Evolutionary conservation across 2,888 invertebrate species (phyloP).

Genomic region (Uropetala carovei): DNA sequence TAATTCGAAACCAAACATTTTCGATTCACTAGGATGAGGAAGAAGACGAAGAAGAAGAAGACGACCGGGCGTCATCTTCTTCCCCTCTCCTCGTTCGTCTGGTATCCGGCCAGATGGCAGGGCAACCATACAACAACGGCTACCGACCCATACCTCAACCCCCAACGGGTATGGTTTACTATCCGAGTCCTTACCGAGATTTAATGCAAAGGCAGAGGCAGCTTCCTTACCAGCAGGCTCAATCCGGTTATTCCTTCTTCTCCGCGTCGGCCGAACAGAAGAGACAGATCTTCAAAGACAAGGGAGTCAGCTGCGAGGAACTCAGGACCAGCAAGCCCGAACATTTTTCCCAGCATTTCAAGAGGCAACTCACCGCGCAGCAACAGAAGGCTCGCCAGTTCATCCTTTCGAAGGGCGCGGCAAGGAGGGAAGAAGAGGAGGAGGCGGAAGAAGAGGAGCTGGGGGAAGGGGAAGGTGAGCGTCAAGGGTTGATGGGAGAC

Average conservation of each 20-base stretch:
- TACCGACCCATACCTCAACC: slow-evolving; percentile 50
- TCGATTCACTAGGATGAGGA: slow-evolving; percentile 23
- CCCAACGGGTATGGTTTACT: slow-evolving; percentile 44
- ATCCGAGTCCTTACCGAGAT: slow-evolving; percentile 23
- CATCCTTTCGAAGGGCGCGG: slow-evolving; percentile 40
- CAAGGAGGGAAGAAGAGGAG: slow-evolving; percentile 34
- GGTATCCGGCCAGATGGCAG: slow-evolving; percentile 37
- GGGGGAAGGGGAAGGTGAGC: slow-evolving; percentile 39
- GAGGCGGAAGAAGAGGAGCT: slow-evolving; percentile 26
- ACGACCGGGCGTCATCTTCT: slow-evolving; percentile 56
- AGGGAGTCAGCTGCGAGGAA: slow-evolving; percentile 42
- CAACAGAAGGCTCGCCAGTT: slow-evolving; percentile 53
- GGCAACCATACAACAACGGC: slow-evolving; percentile 39
- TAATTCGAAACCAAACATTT: neutral
- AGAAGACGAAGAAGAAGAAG: slow-evolving; percentile 55
- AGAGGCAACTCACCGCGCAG: slow-evolving; percentile 49
- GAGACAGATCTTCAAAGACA: slow-evolving; percentile 53
- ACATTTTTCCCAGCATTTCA: slow-evolving; percentile 14
- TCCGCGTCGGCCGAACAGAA: slow-evolving; percentile 41
- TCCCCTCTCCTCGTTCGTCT: slow-evolving; percentile 54
- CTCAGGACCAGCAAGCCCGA: slow-evolving; percentile 9
- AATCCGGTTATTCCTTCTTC: slow-evolving; percentile 51
- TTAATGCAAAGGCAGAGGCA: slow-evolving; percentile 10
- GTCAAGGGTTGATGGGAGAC: slow-evolving; percentile 45
- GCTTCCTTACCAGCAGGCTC: slow-evolving; percentile 30